Evolutionary conservation across 2,888 invertebrate genomes (phyloP), one percentile per base, ranked within the genome.

Genomic region (Apeira syringaria): DNA sequence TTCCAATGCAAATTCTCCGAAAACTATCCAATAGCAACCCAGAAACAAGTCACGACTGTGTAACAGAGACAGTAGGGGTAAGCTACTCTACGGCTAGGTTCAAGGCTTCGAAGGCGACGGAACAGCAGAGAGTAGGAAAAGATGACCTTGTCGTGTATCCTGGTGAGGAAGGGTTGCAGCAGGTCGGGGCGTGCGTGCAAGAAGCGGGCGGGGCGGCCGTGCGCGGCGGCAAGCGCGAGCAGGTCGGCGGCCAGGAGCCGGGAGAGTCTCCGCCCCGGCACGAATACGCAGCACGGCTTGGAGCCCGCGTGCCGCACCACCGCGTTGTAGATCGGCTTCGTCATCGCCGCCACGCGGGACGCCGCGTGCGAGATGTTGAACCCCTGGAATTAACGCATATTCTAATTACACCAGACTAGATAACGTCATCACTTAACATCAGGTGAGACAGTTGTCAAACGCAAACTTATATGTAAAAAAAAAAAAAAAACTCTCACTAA

Each of bases 291-390:
- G 1, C 95, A 96, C 0, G 98, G 98, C 63, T 95, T 94, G 60
- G 93, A 92, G 0, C 96, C 95, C 41, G 97, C 96, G 78, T 97
- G 93, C 13, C 97, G 93, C 1, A 95, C 72, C 22, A 99, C 95
- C 0, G 97, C 94, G 81, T 98, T 98, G 89, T 99, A 99, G 0
- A 98, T 96, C 0, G 99, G 99, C 72, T 99, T 98, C 0, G 97
- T 96, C 99, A 99, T 99, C 0, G 99, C 97, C 0, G 98, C 96
- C 17, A 99, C 92, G 6, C 99, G 93, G 0, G 99, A 97, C 0
- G 97, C 97, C 71, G 98, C 99, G 89, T 99, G 99, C 0, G 98
- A 98, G 26, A 99, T 96, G 89, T 99, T 99, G 83, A 98, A 96
- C 8, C 99, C 99, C 92, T 96, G 83, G 1, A 9, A 8, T 7